These are phyloP conservation scores for Dromococcyx pavoninus DNA, from an alignment of 2,797 vertebrate genomes.

Conservation along the genomic window DNA sequence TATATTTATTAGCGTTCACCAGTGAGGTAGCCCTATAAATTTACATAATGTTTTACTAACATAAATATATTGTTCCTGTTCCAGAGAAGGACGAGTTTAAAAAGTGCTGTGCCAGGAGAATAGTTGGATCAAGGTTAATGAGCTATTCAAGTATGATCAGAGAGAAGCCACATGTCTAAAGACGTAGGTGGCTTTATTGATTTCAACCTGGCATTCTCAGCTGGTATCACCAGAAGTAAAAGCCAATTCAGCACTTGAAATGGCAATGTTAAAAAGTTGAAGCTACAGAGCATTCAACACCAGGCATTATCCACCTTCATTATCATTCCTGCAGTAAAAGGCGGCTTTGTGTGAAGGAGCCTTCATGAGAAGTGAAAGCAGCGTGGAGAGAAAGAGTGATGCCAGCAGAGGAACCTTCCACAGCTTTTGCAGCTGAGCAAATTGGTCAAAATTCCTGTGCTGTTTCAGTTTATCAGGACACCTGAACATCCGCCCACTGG, in stretches of 20 bases:
- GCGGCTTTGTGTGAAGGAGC: background rate
- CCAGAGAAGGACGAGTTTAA: background rate
- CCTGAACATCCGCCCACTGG: accelerated
- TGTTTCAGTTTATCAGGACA: background rate
- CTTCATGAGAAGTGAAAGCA: background rate
- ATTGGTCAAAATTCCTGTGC: background rate
- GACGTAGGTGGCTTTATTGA: background rate
- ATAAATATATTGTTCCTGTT: background rate
- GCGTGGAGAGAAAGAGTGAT: background rate
- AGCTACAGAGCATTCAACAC: background rate
- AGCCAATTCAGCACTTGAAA: background rate
- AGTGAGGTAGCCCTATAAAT: background rate
- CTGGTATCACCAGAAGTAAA: background rate
- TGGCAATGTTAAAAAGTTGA: background rate
- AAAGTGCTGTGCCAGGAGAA: background rate
- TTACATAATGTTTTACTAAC: background rate
- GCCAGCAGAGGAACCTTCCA: background rate
- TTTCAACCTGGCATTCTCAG: background rate
- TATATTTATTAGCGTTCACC: background rate
- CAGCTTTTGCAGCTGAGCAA: background rate
- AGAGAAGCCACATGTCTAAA: background rate
- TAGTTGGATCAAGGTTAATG: background rate
- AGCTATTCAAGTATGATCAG: background rate
- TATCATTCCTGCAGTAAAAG: background rate
- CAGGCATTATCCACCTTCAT: background rate